Evolutionary conservation across 1,140 invertebrate species (phyloP), one percentile per base, ranked within the genome.

Genomic region (Anoplophora glabripennis): DNA sequence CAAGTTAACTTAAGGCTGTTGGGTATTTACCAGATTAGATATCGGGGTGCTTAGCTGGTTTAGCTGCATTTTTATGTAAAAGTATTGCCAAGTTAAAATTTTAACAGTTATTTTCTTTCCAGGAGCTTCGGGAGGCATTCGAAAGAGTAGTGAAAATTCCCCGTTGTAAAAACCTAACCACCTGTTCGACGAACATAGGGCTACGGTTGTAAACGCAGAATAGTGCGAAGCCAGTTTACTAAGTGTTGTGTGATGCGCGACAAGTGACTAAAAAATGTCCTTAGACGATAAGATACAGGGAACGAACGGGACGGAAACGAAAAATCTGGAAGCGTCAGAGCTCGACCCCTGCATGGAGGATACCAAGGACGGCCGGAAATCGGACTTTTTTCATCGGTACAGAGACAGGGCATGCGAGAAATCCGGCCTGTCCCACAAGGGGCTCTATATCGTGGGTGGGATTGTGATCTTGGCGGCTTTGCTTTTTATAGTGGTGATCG

Each of bases 401-500:
- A 11, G 66, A 55, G 37, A 49, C 34, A 21, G 59, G 45, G 35
- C 75, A 21, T 68, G 69, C n/a, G 66, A 71, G 7, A 74, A 70
- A 45, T 69, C 67, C 18, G 73, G 69, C 3, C 53, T 77, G 12
- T 52, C 65, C 0, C 66, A 67, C 18, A 48, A 57, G n/a, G 66
- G 68, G 18, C 56, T 76, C 5, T 61, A 68, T 10, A 66, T 69
- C 38, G 64, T 66, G 9, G 37, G 60, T n/a, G 63, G 67, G 15
- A 57, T 77, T 42, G 63, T 76, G 37, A 14, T 72, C 1, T 45
- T 74, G 1, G 45, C 67, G 33, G 49, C 72, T 9, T 11, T 72
- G 10, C 57, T 75, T 12, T 42, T 78, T 8, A 48, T 76, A 4
- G 66, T 75, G 21, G 63, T 78, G 7, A 59, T 78, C 7, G 67